Conservation (phyloP, 1,140 invertebrate species). For the Cylas formicarius region DNA sequence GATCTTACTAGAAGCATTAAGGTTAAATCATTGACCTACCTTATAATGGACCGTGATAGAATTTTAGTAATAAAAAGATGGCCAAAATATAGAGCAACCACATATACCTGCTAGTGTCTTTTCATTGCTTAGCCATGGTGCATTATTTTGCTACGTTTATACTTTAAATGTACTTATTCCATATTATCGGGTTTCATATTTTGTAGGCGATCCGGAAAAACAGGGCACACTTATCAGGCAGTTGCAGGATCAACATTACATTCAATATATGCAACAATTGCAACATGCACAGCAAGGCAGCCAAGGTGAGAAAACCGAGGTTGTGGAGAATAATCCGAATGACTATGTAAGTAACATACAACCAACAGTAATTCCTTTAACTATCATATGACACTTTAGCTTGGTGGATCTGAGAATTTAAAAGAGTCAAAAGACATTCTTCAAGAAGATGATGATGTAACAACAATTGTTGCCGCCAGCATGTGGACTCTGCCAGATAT, state of each 20-base stretch:
- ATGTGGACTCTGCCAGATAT: slow-evolving; percentile 94
- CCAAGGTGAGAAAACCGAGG: slow-evolving; percentile 28
- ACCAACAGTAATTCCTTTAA: slow-evolving; percentile 7
- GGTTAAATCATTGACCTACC: too few relatives aligned
- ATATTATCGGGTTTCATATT: too few relatives aligned
- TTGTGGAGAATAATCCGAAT: slow-evolving; percentile 34
- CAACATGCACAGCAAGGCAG: slow-evolving; percentile 43
- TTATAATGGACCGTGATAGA: too few relatives aligned
- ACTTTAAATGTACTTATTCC: too few relatives aligned
- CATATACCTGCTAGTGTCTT: too few relatives aligned
- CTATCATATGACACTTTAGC: neutral
- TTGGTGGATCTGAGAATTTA: too few relatives aligned
- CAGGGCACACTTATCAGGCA: slow-evolving; percentile 89
- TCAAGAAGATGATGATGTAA: slow-evolving; percentile 20
- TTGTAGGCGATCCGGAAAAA: slow-evolving; percentile 68
- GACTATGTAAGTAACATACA: slow-evolving; percentile 14
- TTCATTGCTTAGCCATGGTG: too few relatives aligned
- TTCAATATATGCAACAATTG: slow-evolving; percentile 92
- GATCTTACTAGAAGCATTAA: too few relatives aligned
- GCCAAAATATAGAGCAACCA: too few relatives aligned
- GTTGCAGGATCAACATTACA: slow-evolving; percentile 95
- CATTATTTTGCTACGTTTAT: too few relatives aligned
- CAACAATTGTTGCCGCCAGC: slow-evolving; percentile 47
- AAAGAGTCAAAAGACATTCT: slow-evolving; percentile 9
- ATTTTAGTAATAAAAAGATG: too few relatives aligned